phyloP scores from a whole-genome alignment of 2,113 vertebrate species.

The Fulmarus glacialis region DNA sequence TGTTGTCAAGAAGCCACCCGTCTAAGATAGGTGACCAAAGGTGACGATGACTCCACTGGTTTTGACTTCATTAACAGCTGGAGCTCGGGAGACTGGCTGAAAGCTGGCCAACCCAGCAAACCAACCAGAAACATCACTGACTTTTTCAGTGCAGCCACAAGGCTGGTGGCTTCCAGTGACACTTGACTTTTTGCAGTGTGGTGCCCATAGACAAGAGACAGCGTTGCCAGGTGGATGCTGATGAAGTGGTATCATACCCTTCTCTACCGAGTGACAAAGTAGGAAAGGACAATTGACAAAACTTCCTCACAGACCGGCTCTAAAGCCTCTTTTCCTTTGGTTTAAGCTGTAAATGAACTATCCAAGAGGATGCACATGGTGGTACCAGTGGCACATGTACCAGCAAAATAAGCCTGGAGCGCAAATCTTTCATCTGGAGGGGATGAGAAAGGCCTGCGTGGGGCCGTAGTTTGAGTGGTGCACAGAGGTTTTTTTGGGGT shows the following conservation, averaged over 20 bases:
- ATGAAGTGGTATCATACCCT: not conserved
- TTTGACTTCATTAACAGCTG: not conserved
- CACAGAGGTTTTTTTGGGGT: not conserved
- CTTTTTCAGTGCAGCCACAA: not conserved
- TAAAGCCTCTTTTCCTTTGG: not conserved
- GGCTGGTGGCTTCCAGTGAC: not conserved
- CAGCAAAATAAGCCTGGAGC: not conserved
- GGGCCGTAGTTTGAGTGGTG: no score
- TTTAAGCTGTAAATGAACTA: not conserved
- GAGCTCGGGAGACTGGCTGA: not conserved
- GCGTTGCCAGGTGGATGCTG: accelerated
- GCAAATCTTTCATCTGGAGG: not conserved
- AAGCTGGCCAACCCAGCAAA: not conserved
- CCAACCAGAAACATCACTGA: not conserved
- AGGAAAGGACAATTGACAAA: not conserved
- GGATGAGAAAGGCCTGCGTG: not conserved
- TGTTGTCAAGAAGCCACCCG: not conserved
- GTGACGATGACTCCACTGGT: not conserved
- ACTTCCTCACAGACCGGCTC: not conserved
- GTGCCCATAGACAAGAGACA: not conserved
- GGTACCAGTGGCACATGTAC: not conserved
- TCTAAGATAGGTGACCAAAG: not conserved
- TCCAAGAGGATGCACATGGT: not conserved
- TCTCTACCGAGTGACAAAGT: not conserved
- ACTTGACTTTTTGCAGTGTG: not conserved